phyloP scores from a whole-genome alignment of 2,888 invertebrate species.

The Cheilosia variabilis region DNA sequence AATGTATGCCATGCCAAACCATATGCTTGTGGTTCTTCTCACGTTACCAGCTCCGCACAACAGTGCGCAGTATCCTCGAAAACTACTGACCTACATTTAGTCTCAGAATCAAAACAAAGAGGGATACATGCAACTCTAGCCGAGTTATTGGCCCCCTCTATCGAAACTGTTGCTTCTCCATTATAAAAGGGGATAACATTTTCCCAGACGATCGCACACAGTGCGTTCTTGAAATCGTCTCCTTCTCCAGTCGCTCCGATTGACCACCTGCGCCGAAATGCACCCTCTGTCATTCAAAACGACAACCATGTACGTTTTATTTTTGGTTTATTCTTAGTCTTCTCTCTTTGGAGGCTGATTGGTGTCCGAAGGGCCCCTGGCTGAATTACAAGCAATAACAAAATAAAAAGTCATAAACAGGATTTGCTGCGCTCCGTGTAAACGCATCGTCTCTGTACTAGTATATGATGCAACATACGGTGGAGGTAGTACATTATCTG shows the following conservation, averaged over 20 bases:
- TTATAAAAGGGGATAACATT: conserved; percentile 21
- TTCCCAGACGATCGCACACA: conserved; percentile 28
- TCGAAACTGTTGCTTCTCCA: conserved; percentile 6
- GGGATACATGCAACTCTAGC: conserved; percentile 41
- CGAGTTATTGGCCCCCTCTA: conserved; percentile 14
- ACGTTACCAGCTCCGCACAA: background rate
- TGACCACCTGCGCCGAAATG: conserved; percentile 68
- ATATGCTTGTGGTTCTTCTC: background rate
- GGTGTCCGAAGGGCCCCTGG: conserved; percentile 25
- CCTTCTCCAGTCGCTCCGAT: conserved; percentile 4
- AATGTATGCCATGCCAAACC: background rate
- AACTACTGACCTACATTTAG: conserved; percentile 64
- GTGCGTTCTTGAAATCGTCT: conserved; percentile 22
- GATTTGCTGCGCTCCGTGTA: background rate
- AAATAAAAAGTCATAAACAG: conserved; percentile 24
- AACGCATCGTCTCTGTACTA: conserved; percentile 1
- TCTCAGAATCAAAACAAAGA: conserved; percentile 60
- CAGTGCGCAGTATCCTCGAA: conserved; percentile 1
- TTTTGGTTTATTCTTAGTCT: conserved; percentile 39
- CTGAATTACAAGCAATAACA: conserved; percentile 14
- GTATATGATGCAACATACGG: conserved; percentile 51
- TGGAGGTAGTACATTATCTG: conserved; percentile 21
- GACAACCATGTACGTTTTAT: background rate
- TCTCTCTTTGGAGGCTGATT: conserved; percentile 29
- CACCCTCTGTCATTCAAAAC: conserved; percentile 62